phyloP scores from a whole-genome alignment of 2,113 vertebrate species.

The Vidua macroura region DNA sequence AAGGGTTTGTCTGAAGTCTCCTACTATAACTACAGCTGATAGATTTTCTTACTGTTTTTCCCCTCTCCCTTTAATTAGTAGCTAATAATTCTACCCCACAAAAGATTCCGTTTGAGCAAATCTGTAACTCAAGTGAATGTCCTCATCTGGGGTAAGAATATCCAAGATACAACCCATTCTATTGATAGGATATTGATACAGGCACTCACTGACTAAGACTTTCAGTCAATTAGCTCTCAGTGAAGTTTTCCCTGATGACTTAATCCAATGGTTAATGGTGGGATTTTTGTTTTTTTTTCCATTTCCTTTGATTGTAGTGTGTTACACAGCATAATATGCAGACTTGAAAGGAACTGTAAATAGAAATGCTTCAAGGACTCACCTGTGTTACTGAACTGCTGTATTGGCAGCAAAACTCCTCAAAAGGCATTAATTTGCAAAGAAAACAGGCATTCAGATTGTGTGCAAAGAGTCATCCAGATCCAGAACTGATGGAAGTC shows the following conservation, averaged over 20 bases:
- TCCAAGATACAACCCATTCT: neutral
- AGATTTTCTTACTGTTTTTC: neutral
- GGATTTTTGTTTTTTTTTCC: neutral
- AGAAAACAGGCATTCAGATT: neutral
- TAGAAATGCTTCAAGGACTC: neutral
- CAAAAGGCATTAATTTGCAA: neutral
- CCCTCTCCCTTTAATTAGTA: neutral
- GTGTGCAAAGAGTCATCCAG: neutral
- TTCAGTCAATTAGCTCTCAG: neutral
- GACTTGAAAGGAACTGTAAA: neutral
- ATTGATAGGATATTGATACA: neutral
- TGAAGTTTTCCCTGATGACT: neutral
- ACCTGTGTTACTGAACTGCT: neutral
- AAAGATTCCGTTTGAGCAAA: neutral
- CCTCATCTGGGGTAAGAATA: neutral
- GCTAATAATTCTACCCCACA: neutral
- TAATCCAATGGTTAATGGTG: neutral
- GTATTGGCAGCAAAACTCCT: neutral
- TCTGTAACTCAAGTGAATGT: neutral
- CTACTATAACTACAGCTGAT: neutral
- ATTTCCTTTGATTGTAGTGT: neutral
- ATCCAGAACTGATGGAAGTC: neutral
- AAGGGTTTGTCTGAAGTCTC: neutral
- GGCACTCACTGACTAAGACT: neutral
- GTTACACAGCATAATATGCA: neutral